phyloP scores from a whole-genome alignment of 1,140 invertebrate species.

The Drosophila nasuta region DNA sequence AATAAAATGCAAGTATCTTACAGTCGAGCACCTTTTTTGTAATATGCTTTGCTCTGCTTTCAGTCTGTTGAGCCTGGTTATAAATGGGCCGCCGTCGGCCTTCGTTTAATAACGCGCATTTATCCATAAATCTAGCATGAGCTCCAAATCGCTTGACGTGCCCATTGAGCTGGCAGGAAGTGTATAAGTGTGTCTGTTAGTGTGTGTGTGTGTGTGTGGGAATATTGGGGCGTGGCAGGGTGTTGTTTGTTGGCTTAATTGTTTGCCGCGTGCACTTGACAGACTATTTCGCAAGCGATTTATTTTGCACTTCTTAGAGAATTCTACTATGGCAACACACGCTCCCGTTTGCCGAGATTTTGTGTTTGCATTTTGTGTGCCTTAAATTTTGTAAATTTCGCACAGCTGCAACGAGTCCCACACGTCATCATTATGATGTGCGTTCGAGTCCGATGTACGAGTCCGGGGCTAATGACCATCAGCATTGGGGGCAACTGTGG shows the following conservation, averaged over 20 bases:
- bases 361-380: constrained; percentile 3
- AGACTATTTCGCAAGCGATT: constrained; percentile 68
- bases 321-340: constrained; percentile 15
- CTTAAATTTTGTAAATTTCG: constrained; percentile 1
- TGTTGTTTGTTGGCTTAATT: constrained; percentile 32
- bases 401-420: constrained; percentile 12
- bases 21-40: background rate
- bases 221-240: background rate
- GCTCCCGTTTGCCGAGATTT: constrained; percentile 50
- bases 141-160: constrained; percentile 40
- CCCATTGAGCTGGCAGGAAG: constrained; percentile 55
- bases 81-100: constrained; percentile 59
- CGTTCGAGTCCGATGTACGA: too few relatives aligned
- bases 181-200: constrained; percentile 7
- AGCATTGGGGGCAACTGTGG: background rate
- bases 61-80: constrained; percentile 42
- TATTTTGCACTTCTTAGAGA: constrained; percentile 34
- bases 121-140: constrained; percentile 68
- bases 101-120: constrained; percentile 66
- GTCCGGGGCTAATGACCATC: constrained; percentile 1
- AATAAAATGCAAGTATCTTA: too few relatives aligned
- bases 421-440: constrained; percentile 6
- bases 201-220: background rate
- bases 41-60: background rate
- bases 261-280: constrained; percentile 73